Percentiles rank a stretch among this genome's conserved stretches.
Evolutionary conservation across 2,888 invertebrate species (phyloP).

Genomic region (Euproctis similis): DNA sequence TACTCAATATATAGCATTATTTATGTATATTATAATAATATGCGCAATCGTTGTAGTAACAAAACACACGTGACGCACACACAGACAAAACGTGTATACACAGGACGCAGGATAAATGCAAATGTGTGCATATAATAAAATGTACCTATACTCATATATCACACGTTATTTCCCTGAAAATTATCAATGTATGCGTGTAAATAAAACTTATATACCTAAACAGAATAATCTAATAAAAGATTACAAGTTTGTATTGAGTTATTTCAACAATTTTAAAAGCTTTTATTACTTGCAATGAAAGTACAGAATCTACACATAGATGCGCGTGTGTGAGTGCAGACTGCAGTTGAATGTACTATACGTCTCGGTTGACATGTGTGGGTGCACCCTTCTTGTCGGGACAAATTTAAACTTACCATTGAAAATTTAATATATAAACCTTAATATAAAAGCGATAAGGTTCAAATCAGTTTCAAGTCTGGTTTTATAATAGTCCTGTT

Average conservation of each 20-base stretch:
- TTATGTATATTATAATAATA: constrained; percentile 14
- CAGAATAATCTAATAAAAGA: no score
- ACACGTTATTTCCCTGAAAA: constrained; percentile 21
- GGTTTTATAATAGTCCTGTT: constrained; percentile 9
- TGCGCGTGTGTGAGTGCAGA: constrained; percentile 41
- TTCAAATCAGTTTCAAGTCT: constrained; percentile 16
- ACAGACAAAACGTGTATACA: constrained; percentile 8
- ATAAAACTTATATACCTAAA: constrained; percentile 13
- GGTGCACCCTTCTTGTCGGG: constrained; percentile 67
- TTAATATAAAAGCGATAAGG: constrained; percentile 18
- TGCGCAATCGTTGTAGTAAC: constrained; percentile 29
- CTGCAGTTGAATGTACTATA: constrained; percentile 51
- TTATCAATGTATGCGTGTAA: constrained; percentile 10
- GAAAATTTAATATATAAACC: constrained; percentile 2
- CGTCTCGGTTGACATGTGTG: constrained; percentile 41
- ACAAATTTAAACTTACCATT: constrained; percentile 21
- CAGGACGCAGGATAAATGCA: constrained; percentile 18
- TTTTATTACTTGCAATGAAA: constrained; percentile 30
- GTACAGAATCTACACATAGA: constrained; percentile 26
- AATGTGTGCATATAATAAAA: constrained; percentile 17
- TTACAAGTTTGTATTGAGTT: constrained; percentile 17
- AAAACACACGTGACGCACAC: constrained; percentile 29
- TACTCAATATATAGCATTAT: constrained; percentile 2
- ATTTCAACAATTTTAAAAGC: constrained; percentile 28
- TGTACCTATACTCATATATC: no score